Percentiles rank a stretch among this genome's conserved stretches.
phyloP scores from a whole-genome alignment of 2,113 vertebrate species.

The Heloderma charlesbogerti region DNA sequence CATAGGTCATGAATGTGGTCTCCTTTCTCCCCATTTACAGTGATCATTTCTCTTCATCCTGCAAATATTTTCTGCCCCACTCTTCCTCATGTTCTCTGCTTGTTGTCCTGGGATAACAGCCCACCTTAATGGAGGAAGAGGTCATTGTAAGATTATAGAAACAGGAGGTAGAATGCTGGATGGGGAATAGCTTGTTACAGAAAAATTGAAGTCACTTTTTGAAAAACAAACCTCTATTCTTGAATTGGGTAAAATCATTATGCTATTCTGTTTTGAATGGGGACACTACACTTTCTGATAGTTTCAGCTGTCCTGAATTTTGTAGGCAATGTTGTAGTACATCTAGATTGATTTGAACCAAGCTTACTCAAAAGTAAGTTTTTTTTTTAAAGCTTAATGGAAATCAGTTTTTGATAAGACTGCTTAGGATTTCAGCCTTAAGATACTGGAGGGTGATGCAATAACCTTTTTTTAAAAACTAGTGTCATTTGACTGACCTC shows the following conservation, averaged over 20 bases:
- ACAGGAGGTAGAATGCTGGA: accelerated
- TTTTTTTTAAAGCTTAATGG: not conserved
- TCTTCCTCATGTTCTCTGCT: not conserved
- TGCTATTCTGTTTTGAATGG: not conserved
- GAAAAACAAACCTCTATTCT: not conserved
- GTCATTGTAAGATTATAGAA: accelerated
- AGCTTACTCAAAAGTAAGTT: not conserved
- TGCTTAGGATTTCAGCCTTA: not conserved
- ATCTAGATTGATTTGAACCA: not conserved
- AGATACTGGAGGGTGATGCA: not conserved
- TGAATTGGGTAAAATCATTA: not conserved
- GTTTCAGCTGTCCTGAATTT: not conserved
- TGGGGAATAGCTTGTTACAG: not conserved
- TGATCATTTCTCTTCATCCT: not conserved
- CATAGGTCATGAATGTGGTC: not conserved
- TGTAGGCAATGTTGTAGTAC: not conserved
- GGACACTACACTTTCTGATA: not conserved
- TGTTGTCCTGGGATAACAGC: not conserved
- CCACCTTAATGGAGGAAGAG: accelerated
- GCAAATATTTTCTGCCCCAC: accelerated
- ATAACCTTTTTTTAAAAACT: not conserved
- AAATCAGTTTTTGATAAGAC: not conserved
- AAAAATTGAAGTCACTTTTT: not conserved
- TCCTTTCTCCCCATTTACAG: accelerated
- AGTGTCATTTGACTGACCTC: not conserved